Evolutionary conservation across 2,797 vertebrate species (phyloP), one percentile per base, ranked within the genome.

Genomic region (Phrynocephalus guinanensis): DNA sequence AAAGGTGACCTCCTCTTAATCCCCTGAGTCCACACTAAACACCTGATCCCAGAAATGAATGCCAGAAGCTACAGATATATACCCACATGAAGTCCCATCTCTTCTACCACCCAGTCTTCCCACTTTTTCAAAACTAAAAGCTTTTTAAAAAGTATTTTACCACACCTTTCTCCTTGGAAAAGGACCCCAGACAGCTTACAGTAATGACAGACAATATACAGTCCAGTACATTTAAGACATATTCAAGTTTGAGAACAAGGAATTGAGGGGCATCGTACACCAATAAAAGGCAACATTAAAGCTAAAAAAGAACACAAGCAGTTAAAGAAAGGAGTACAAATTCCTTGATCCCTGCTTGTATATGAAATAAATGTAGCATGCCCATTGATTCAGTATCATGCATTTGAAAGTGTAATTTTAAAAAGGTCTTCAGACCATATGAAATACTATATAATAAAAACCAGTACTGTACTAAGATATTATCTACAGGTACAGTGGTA

Each of bases 401-500:
- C 18, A 48, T 76, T 66, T 75, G 71, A 66, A 82, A 68, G 3
- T 33, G 20, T 9, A 71, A 50, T 30, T 67, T 81, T 73, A 30
- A 66, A 66, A 73, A 75, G 33, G 18, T 73, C 22, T 28, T 5
- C 38, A 78, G 52, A 24, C 11, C 20, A 1, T 33, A 72, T 50
- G 73, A 75, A 83, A 71, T 26, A 79, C 16, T n/a, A 18, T 72
- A 72, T 48, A 48, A 82, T 79, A 28, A 85, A 85, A 67, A 50
- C 28, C 63, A 30, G 44, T 33, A 7, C 48, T 28, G 44, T 33
- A 7, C 48, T 28, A 82, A 71, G 15, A 26, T 20, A n/a, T 48
- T 76, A 60, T 66, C 56, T 38, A 18, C 18, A 44, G 38, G 38
- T 44, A 44, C 38, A 44, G 38, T 44, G 38, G 38, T 44, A 5